These are phyloP conservation scores for Drosophila miranda DNA, from an alignment of 1,140 invertebrate species.

Conservation along the genomic window DNA sequence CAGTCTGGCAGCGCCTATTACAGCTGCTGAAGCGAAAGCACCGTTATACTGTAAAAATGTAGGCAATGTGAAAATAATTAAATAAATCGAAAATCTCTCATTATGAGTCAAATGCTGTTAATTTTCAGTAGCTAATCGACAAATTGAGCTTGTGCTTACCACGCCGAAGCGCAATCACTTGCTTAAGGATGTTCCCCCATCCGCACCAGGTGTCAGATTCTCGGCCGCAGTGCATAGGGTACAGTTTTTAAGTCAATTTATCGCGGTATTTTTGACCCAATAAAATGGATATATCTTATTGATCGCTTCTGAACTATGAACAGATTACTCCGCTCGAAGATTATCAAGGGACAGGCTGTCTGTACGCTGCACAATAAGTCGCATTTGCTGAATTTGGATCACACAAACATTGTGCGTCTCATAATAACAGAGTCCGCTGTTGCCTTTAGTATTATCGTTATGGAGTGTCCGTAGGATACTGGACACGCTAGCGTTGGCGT, in stretches of 20 bases:
- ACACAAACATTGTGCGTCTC: too few relatives aligned
- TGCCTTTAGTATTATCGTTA: slow-evolving; percentile 82
- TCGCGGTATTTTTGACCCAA: slow-evolving; percentile 82
- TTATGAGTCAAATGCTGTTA: slow-evolving; percentile 22
- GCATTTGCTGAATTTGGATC: too few relatives aligned
- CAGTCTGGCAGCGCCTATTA: slow-evolving; percentile 13
- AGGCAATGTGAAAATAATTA: slow-evolving; percentile 18
- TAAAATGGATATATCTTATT: too few relatives aligned
- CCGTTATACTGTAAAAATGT: slow-evolving; percentile 42
- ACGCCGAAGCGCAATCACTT: slow-evolving; percentile 73
- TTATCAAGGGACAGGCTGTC: too few relatives aligned
- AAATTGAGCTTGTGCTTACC: slow-evolving; percentile 60
- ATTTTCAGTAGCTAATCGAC: slow-evolving; percentile 17
- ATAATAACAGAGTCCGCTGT: slow-evolving; percentile 67
- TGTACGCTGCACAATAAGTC: too few relatives aligned
- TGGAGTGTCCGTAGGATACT: slow-evolving; percentile 83
- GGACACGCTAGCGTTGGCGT: slow-evolving; percentile 71
- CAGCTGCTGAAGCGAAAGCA: slow-evolving; percentile 40
- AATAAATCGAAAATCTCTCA: slow-evolving; percentile 1
- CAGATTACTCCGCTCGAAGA: slow-evolving; percentile 83
- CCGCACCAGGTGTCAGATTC: slow-evolving; percentile 48
- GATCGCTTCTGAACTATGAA: too few relatives aligned
- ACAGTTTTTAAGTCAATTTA: slow-evolving; percentile 85
- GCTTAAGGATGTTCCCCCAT: slow-evolving; percentile 58
- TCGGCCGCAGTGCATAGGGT: slow-evolving; percentile 85